A percentile compares a stretch with the other conserved stretches of the same genome.
phyloP scores from a whole-genome alignment of 2,888 invertebrate genomes.

The Caenorhabditis japonica region DNA sequence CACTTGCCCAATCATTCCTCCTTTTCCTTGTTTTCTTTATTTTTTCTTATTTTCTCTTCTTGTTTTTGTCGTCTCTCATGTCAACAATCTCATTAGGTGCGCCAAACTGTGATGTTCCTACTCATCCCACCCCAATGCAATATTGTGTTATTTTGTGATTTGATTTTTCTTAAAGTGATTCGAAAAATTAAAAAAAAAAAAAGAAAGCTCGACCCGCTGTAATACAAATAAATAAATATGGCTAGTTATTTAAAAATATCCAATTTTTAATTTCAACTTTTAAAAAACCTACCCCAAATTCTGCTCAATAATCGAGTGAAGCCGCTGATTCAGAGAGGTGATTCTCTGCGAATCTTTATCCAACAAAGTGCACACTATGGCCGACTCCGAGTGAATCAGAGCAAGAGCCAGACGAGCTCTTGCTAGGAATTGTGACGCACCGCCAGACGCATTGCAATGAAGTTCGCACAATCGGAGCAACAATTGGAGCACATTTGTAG shows the following conservation, averaged over 20 bases:
- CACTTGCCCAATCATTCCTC: constrained; percentile 21
- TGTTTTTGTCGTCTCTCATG: constrained; percentile 45
- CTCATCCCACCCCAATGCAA: constrained; percentile 22
- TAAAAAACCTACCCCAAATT: constrained; percentile 54
- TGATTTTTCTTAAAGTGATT: constrained; percentile 34
- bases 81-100: constrained; percentile 49
- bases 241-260: too few relatives aligned
- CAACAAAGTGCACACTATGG: constrained; percentile 50
- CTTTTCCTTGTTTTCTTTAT: background rate
- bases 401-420: constrained; percentile 57
- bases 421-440: constrained; percentile 14
- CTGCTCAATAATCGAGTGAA: constrained; percentile 55
- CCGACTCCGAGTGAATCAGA: constrained; percentile 58
- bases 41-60: background rate
- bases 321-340: constrained; percentile 48
- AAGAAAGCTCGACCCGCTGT: constrained; percentile 13
- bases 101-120: constrained; percentile 35
- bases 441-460: constrained; percentile 11
- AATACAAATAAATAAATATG: constrained; percentile 11
- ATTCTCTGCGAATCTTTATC: constrained; percentile 57
- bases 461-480: constrained; percentile 41
- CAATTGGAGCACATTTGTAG: constrained; percentile 30
- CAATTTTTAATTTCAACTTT: too few relatives aligned
- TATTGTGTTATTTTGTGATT: constrained; percentile 6
- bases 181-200: too few relatives aligned